Percentiles rank a stretch among this genome's conserved stretches.
Conservation (phyloP, 2,113 vertebrate species). For the Varanus komodoensis region DNA sequence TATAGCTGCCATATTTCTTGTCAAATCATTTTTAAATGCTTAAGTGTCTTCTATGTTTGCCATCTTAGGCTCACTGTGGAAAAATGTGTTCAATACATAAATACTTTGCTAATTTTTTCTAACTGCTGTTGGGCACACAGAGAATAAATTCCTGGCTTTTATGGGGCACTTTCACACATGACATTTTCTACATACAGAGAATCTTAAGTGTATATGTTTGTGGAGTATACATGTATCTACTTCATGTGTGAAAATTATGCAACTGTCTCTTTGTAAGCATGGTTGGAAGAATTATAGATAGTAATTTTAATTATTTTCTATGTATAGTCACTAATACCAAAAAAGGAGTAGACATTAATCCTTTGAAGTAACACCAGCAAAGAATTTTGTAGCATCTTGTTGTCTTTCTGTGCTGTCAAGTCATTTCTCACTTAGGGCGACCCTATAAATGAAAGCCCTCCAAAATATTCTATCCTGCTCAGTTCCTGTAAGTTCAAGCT, state of each 20-base stretch:
- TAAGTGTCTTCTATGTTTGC: no score
- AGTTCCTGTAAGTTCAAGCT: no score
- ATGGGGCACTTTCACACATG: not conserved
- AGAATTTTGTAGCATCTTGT: not conserved
- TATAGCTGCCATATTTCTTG: no score
- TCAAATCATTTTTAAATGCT: no score
- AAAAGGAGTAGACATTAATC: not conserved
- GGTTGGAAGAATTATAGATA: not conserved
- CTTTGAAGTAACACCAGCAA: not conserved
- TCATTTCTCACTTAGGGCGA: no score
- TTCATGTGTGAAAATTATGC: not conserved
- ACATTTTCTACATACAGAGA: not conserved
- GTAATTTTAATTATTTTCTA: not conserved
- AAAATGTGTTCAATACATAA: not conserved
- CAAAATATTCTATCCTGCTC: no score
- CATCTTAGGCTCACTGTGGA: not conserved
- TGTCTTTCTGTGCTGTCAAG: no score
- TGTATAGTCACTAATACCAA: not conserved
- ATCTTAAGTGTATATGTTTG: not conserved
- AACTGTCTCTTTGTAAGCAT: not conserved
- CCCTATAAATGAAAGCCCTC: no score
- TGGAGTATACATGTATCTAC: not conserved
- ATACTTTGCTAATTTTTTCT: not conserved
- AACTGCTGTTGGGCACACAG: not conserved
- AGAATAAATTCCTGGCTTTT: not conserved